Evolutionary conservation across 2,888 invertebrate genomes (phyloP).

Genomic region (Rhogogaster chlorosoma): DNA sequence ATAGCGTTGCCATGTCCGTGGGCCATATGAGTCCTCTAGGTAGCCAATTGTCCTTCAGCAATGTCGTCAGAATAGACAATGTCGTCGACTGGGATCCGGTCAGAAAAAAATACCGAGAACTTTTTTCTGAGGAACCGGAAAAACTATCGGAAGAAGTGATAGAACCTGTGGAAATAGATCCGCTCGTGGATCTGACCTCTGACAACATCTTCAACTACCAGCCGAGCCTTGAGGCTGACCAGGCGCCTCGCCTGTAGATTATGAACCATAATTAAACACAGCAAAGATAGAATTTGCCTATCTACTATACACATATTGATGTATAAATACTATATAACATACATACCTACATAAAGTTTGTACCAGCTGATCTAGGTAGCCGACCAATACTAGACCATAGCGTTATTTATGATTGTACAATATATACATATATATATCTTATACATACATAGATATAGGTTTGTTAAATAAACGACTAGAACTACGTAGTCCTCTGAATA

Average conservation of each 20-base stretch:
- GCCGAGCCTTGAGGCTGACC: neutral
- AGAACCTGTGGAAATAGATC: conserved; percentile 60
- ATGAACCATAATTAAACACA: conserved; percentile 5
- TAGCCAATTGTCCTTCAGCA: conserved; percentile 89
- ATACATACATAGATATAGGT: conserved; percentile 3
- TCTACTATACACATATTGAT: neutral
- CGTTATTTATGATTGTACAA: conserved; percentile 27
- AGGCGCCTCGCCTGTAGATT: conserved; percentile 24
- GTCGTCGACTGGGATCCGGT: conserved; percentile 96
- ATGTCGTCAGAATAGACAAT: conserved; percentile 89
- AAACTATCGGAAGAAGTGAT: conserved; percentile 65
- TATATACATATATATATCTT: no score
- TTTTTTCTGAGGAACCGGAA: conserved; percentile 83
- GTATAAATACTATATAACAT: neutral
- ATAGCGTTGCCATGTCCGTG: conserved; percentile 88
- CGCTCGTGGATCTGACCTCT: conserved; percentile 60
- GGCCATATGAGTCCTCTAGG: conserved; percentile 91
- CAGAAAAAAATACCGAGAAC: conserved; percentile 91
- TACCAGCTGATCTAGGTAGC: conserved; percentile 35
- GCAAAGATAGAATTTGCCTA: neutral
- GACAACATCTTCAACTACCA: conserved; percentile 57
- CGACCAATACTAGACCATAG: conserved; percentile 7
- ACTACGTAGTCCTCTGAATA: conserved; percentile 1
- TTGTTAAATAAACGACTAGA: conserved; percentile 44
- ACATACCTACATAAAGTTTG: conserved; percentile 22